Percentiles rank a stretch among this genome's conserved stretches.
Evolutionary conservation across 2,888 invertebrate species (phyloP).

Genomic region (Stramonita haemastoma): DNA sequence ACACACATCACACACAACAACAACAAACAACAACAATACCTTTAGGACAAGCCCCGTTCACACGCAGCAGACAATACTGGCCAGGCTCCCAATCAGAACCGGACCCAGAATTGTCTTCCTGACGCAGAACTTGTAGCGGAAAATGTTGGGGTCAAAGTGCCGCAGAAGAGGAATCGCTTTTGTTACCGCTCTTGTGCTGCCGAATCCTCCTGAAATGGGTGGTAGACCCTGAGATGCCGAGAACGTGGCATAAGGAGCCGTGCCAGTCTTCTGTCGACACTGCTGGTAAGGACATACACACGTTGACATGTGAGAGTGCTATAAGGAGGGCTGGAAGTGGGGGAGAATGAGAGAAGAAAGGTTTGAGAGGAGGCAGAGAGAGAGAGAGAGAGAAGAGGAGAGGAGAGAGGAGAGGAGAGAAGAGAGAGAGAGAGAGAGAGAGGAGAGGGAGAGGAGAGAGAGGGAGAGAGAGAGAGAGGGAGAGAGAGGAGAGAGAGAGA

Average conservation of each 20-base stretch:
- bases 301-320: no score
- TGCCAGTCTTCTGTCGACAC: conserved; percentile 8
- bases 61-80: not conserved
- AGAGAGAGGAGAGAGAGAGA: no score
- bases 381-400: no score
- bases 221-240: conserved; percentile 5
- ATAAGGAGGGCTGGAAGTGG: no score
- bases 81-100: not conserved
- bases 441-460: no score
- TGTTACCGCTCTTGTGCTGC: not conserved
- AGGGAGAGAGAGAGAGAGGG: no score
- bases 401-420: no score
- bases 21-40: not conserved
- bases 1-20: no score
- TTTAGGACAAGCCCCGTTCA: not conserved
- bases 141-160: not conserved
- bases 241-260: conserved; percentile 30
- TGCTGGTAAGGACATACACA: not conserved
- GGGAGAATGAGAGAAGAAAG: no score
- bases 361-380: no score
- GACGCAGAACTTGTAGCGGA: conserved; percentile 8
- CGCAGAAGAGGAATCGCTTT: not conserved
- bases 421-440: no score
- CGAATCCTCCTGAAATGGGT: not conserved
- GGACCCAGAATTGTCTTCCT: not conserved